Percentiles rank a stretch among this genome's conserved stretches.
These are phyloP conservation scores for Pseudocheirus occidentalis DNA, from an alignment of 2,797 vertebrate genomes.

Conservation along the genomic window DNA sequence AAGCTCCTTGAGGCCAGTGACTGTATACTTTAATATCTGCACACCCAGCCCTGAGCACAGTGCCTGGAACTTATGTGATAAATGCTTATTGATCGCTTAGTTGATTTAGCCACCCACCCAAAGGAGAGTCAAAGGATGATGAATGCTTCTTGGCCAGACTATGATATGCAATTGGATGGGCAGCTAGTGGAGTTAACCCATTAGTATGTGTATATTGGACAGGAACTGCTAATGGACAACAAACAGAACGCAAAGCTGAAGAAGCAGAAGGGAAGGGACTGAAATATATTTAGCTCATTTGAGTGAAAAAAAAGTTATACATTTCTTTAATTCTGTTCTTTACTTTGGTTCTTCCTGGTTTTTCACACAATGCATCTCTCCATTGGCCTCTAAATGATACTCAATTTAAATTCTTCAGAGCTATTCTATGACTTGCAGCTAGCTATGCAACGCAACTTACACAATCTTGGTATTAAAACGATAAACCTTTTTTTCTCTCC, in stretches of 20 bases:
- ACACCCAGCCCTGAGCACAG: background rate
- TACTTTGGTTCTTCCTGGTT: background rate
- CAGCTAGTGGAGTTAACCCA: background rate
- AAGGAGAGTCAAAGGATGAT: background rate
- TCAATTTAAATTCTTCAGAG: background rate
- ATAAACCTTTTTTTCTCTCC: background rate
- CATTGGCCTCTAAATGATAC: background rate
- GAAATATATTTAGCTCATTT: background rate
- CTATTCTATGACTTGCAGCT: background rate
- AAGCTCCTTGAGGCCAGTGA: background rate
- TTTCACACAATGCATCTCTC: background rate
- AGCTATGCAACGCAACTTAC: background rate
- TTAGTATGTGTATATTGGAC: background rate
- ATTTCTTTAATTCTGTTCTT: background rate
- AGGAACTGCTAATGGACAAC: background rate
- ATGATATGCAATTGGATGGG: background rate
- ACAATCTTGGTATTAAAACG: background rate
- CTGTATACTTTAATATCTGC: background rate
- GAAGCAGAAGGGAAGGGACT: background rate
- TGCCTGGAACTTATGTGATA: background rate
- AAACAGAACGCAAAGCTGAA: background rate
- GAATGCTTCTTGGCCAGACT: background rate
- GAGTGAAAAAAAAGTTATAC: background rate
- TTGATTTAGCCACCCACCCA: background rate
- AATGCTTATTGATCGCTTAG: background rate